Evolutionary conservation across 2,888 invertebrate species (phyloP), one percentile per base, ranked within the genome.

Genomic region (Chalcis sispes): DNA sequence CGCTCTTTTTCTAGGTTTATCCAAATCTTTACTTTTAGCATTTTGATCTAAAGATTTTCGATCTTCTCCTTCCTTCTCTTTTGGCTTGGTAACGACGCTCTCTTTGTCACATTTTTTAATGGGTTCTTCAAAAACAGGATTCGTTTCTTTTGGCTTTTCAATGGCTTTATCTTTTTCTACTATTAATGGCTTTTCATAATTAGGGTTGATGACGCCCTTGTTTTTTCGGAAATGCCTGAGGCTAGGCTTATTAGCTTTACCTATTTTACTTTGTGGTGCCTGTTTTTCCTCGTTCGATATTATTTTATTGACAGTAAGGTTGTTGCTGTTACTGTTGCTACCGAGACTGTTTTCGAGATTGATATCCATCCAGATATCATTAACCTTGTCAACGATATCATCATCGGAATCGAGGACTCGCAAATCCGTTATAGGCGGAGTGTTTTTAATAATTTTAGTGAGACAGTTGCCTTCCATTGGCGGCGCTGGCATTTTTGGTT

Each of bases 281-380:
- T 80, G 76, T 18, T 72, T 75, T 48, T 72, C 78, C 29, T 73
- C 75, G 67, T 23, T 71, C 1, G 27, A n/a, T 1, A 72, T 15
- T 0, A 71, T 1, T 32, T 77, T 73, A 7, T 27, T 36, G 25
- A 18, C 25, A 29, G 40, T 18, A 66, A 15, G 40, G 18, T 13
- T 48, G 15, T 2, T 54, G 18, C 18, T 48, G 15, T 2, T 54
- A 46, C 62, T 32, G 42, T 42, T 74, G 13, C 36, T 64, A 1
- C 18, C 48, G 1, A 75, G 58, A n/a, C 56, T 29, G 25, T 77
- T 80, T 18, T 82, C 81, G 10, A 83, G 79, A 13, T 77, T 71
- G 4, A 85, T 82, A 52, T 85, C 82, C 67, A 81, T 78, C 85
- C 86, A 85, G 25, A 83, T 82, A 29, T 85, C 84, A 50, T 85